A percentile compares a stretch with the other conserved stretches of the same genome.
These are phyloP conservation scores for Smutsia temminckii DNA, from an alignment of 2,797 vertebrate species.

Conservation along the genomic window DNA sequence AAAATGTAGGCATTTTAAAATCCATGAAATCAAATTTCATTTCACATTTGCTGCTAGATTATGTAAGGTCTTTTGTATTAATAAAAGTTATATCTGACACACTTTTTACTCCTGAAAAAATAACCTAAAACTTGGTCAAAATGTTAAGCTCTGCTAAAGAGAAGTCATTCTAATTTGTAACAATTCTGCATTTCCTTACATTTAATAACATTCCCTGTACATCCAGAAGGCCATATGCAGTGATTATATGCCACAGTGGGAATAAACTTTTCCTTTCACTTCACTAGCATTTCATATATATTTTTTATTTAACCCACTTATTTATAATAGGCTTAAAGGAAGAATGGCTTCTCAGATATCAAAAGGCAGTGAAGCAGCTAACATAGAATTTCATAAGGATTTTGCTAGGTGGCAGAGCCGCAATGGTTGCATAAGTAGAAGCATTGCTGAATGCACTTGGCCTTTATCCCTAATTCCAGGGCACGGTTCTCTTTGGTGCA, in stretches of 20 bases:
- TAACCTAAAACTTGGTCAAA: background rate
- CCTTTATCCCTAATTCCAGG: background rate
- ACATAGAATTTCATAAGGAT: constrained; percentile 17
- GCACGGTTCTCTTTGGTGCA: background rate
- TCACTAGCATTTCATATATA: background rate
- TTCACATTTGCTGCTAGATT: background rate
- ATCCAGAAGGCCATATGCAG: background rate
- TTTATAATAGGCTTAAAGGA: constrained; percentile 43
- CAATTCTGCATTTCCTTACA: background rate
- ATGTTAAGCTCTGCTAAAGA: background rate
- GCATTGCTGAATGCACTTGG: background rate
- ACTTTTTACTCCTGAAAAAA: background rate
- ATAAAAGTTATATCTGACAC: background rate
- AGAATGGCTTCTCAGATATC: constrained; percentile 31
- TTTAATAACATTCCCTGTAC: background rate
- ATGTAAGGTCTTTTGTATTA: background rate
- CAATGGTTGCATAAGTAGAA: background rate
- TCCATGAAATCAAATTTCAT: background rate
- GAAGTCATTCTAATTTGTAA: background rate
- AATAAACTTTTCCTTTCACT: background rate
- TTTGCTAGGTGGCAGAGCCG: background rate
- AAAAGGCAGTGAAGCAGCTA: background rate
- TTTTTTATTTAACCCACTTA: constrained; percentile 21
- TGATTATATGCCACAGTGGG: background rate
- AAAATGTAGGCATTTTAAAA: constrained; percentile 45